phyloP scores from a whole-genome alignment of 2,888 invertebrate species.

The Epistrophe grossulariae region DNA sequence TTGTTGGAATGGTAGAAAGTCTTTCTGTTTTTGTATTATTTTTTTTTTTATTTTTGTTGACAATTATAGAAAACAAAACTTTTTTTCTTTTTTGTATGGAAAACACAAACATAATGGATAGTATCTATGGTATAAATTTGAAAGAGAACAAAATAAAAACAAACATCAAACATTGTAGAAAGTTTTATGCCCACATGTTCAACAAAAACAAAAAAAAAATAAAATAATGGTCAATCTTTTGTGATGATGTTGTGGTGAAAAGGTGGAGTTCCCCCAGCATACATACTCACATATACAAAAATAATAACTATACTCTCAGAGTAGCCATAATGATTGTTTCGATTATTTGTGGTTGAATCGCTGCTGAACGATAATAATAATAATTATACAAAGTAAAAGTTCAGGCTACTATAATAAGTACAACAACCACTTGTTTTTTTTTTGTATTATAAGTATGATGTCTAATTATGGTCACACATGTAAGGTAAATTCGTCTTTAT shows the following conservation, averaged over 20 bases:
- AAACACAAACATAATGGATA: conserved; percentile 13
- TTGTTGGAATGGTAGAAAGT: conserved; percentile 55
- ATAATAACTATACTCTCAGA: conserved; percentile 14
- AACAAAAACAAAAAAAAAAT: conserved; percentile 10
- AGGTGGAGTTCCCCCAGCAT: conserved; percentile 47
- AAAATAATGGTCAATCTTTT: conserved; percentile 30
- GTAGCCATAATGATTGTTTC: conserved; percentile 51
- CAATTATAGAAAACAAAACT: conserved; percentile 66
- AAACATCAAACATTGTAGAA: conserved; percentile 47
- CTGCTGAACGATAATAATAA: conserved; percentile 9
- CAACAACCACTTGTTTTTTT: neutral
- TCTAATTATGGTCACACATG: conserved; percentile 69
- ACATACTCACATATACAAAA: neutral
- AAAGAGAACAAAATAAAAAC: conserved; percentile 39
- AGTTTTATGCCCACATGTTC: conserved; percentile 41
- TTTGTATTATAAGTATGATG: neutral
- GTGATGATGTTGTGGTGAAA: conserved; percentile 20
- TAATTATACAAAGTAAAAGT: conserved; percentile 60
- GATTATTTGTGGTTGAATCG: conserved; percentile 50
- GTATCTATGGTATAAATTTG: neutral
- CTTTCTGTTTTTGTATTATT: neutral
- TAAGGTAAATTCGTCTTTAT: conserved; percentile 65
- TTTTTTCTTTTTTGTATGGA: conserved; percentile 21
- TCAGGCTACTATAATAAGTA: neutral
- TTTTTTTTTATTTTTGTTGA: conserved; percentile 37